These are phyloP conservation scores for Ceuthmochares aereus DNA, from an alignment of 2,113 vertebrate genomes.

Conservation along the genomic window DNA sequence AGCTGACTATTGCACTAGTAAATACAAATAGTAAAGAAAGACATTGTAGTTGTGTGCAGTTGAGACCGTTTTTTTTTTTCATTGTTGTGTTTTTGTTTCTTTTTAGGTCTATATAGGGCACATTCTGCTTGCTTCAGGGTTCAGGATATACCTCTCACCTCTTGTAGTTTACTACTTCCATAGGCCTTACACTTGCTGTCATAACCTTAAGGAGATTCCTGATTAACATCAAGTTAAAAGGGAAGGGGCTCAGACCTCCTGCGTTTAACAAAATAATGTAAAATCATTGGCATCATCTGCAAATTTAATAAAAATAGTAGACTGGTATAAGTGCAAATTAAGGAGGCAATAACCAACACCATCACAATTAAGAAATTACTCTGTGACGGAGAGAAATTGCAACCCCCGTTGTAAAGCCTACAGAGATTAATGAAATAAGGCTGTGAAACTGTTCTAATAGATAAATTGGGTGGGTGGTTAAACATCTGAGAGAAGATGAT, in stretches of 20 bases:
- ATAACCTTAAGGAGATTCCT: neutral
- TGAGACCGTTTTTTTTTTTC: neutral
- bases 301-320: constrained; percentile 5
- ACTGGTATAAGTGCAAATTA: neutral
- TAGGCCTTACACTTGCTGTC: neutral
- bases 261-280: neutral
- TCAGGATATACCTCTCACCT: neutral
- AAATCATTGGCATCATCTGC: neutral
- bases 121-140: neutral
- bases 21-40: neutral
- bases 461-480: constrained; percentile 55
- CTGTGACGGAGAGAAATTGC: constrained; percentile 4
- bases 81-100: neutral
- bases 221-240: neutral
- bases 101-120: neutral
- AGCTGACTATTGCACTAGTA: neutral
- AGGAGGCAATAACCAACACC: neutral
- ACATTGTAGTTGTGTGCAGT: neutral
- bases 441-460: constrained; percentile 44
- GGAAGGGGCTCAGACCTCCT: neutral
- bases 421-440: constrained; percentile 59
- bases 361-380: constrained; percentile 15
- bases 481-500: constrained; percentile 59
- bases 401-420: neutral
- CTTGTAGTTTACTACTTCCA: neutral